Base-by-base conservation (phyloP, 2,888 invertebrate genomes). In the Lasioglossum leucozonium region DNA sequence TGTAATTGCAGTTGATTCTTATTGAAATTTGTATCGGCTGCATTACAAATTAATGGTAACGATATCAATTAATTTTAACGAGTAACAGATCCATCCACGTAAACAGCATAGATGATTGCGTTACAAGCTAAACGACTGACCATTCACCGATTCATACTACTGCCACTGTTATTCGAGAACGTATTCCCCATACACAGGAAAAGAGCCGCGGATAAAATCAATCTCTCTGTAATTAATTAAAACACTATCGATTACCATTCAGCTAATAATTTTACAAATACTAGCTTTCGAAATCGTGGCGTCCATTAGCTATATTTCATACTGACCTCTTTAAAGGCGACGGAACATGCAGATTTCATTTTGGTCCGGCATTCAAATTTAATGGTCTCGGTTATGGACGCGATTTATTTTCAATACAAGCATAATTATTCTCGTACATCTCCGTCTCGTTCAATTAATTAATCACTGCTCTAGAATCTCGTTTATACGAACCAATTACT, bases 41-140 rank as follows among this genome's bases (percentile, higher is more conserved):
- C 34, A 18, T 22, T 4, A 37, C 34, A 22, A 37, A 37, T 67
- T 37, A 37, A 37, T 67, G 34, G 34, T 37, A 37, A 69, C 37
- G 40, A 37, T n/a, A 69, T 40, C 40, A 40, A 69, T 69, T 69
- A 69, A 40, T 69, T 69, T n/a, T 40, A 69, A 69, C 40, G n/a
- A 40, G 40, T n/a, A 69, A 40, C 22, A 13, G n/a, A 69, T 40
- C 13, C 37, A 18, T 11, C n/a, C 11, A 40, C 13, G 13, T n/a
- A 22, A 69, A 40, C 13, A 69, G 4, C 69, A 37, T 13, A n/a
- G 69, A 11, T 5, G n/a, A n/a, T 40, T 40, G 37, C 37, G n/a
- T 40, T 69, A 40, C 69, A 13, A 40, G 69, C 40, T 34, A 10
- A 67, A 69, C 67, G 34, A 22, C 37, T 67, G n/a, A 40, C 18